A percentile compares a stretch with the other conserved stretches of the same genome.
These are phyloP conservation scores for Drosophila quadrilineata DNA, from an alignment of 1,140 invertebrate species.

Conservation along the genomic window DNA sequence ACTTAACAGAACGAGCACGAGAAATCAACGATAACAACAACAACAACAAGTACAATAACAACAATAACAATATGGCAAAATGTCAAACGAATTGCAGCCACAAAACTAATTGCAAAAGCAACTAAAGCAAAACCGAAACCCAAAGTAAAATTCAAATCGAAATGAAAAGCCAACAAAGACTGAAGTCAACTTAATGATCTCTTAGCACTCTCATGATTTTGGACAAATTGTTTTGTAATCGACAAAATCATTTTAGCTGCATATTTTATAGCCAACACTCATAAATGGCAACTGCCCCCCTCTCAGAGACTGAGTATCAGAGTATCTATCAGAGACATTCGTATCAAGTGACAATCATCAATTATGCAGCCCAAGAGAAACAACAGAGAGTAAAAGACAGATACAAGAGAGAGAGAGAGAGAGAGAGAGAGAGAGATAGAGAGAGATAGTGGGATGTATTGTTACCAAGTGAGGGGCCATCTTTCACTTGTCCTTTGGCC, in stretches of 20 bases:
- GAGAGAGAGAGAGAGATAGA: not conserved
- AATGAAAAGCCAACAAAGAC: constrained; percentile 43
- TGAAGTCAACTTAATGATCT: constrained; percentile 55
- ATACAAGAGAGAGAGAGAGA: constrained; percentile 1
- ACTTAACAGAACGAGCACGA: constrained; percentile 69
- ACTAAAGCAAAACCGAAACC: constrained; percentile 33
- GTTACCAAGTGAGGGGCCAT: constrained; percentile 14
- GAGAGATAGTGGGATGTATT: not conserved
- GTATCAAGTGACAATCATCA: constrained; percentile 25
- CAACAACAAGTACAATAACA: constrained; percentile 6
- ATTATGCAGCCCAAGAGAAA: constrained; percentile 23
- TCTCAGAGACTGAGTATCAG: no score
- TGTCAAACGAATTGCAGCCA: constrained; percentile 65
- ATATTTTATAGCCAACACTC: constrained; percentile 42
- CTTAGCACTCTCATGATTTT: constrained; percentile 11
- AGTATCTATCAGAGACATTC: no score
- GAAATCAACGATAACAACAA: constrained; percentile 29
- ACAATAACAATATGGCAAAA: constrained; percentile 44
- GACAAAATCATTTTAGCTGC: constrained; percentile 30
- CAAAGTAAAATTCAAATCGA: not conserved
- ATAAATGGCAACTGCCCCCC: not conserved
- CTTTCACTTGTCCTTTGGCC: constrained; percentile 42
- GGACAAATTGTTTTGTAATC: constrained; percentile 22
- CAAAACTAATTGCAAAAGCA: constrained; percentile 67
- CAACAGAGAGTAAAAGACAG: not conserved